A percentile compares a stretch with the other conserved stretches of the same genome.
Conservation (phyloP, 2,888 invertebrate genomes). For the Callyntrura guangdongensis region DNA sequence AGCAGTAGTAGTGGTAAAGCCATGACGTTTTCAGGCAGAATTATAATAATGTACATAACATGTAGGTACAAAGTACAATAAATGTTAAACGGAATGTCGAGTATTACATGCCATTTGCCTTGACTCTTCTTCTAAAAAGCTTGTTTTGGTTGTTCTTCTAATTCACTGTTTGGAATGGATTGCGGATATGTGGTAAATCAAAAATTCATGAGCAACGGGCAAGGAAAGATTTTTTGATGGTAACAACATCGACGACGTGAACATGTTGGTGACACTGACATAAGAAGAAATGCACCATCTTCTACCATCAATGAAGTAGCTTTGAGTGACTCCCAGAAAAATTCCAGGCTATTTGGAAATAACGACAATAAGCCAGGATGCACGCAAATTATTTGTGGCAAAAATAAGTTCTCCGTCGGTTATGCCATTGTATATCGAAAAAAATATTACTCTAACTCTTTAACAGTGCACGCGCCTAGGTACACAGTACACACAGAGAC, state of each 20-base stretch:
- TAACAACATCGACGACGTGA: background rate
- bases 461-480: no score
- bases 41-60: background rate
- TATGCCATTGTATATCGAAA: background rate
- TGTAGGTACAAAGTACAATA: constrained; percentile 11
- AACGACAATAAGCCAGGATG: no score
- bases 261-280: background rate
- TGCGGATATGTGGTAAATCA: constrained; percentile 67
- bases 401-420: background rate
- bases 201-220: constrained; percentile 38
- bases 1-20: background rate
- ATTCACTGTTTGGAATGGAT: constrained; percentile 59
- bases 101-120: constrained; percentile 53
- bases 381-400: background rate
- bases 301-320: no score
- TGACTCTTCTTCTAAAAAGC: constrained; percentile 15
- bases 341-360: constrained; percentile 35
- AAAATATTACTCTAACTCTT: background rate
- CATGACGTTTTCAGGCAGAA: constrained; percentile 18
- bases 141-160: constrained; percentile 25
- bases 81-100: background rate
- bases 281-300: no score
- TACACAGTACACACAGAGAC: background rate
- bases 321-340: constrained; percentile 7
- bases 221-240: constrained; percentile 11